Conservation (phyloP, 2,113 vertebrate species). For the Heterochromis multidens region DNA sequence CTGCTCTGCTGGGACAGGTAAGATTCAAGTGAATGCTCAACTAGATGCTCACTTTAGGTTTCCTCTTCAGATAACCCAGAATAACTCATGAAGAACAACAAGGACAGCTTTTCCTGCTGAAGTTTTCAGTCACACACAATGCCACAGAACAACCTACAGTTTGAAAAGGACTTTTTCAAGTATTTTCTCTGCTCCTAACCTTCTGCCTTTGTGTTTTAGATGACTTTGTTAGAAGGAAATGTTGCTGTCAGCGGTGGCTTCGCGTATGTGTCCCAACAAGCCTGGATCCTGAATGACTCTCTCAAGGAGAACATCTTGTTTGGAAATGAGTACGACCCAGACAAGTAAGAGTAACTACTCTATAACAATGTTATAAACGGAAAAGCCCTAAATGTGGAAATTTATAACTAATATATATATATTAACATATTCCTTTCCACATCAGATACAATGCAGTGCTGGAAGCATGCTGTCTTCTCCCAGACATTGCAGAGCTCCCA, state of each 20-base stretch:
- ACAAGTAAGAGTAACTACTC: conserved; percentile 66
- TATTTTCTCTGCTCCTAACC: not conserved
- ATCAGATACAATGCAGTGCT: conserved; percentile 74
- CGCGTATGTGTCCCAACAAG: conserved; percentile 80
- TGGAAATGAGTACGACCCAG: conserved; percentile 68
- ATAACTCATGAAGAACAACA: not conserved
- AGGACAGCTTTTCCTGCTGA: not conserved
- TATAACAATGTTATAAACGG: not conserved
- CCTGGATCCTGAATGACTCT: conserved; percentile 82
- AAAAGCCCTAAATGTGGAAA: not conserved
- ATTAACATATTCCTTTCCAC: not conserved
- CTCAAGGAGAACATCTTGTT: conserved; percentile 82
- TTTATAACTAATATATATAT: not conserved
- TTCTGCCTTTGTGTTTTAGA: conserved; percentile 53
- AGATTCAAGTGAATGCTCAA: conserved; percentile 1
- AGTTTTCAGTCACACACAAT: not conserved
- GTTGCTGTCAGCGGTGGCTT: conserved; percentile 73
- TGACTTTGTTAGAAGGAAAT: conserved; percentile 78
- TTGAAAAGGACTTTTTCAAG: not conserved
- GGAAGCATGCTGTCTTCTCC: conserved; percentile 78
- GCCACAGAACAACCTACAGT: not conserved
- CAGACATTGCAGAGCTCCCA: conserved; percentile 75
- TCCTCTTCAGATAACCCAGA: not conserved
- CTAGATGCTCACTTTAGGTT: not conserved
- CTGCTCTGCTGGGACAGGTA: conserved; percentile 82